Evolutionary conservation across 2,888 invertebrate genomes (phyloP).

Genomic region (Sarcophaga variegata): DNA sequence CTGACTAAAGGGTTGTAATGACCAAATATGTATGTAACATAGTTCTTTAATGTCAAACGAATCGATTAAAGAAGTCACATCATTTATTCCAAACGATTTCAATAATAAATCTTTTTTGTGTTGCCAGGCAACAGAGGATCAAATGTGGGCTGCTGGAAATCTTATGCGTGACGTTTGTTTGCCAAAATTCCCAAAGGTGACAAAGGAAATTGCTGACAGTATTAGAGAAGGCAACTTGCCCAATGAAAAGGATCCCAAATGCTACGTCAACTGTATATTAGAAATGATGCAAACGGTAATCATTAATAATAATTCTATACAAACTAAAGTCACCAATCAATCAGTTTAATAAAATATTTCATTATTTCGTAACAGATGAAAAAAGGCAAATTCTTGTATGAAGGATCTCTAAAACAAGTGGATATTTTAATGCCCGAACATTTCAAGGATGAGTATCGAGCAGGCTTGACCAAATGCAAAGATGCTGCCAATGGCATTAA

Average conservation of each 20-base stretch:
- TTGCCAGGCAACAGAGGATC: constrained; percentile 82
- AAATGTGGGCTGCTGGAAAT: constrained; percentile 85
- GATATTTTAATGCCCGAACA: constrained; percentile 79
- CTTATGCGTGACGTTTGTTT: constrained; percentile 86
- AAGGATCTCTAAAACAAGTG: constrained; percentile 79
- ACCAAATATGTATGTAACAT: too few species aligned
- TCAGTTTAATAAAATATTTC: too few species aligned
- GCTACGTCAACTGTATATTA: constrained; percentile 83
- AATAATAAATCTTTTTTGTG: background rate
- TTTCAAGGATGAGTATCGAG: constrained; percentile 76
- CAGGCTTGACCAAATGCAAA: constrained; percentile 77
- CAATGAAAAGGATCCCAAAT: constrained; percentile 81
- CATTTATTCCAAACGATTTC: too few species aligned
- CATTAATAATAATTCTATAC: constrained; percentile 7
- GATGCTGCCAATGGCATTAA: constrained; percentile 78
- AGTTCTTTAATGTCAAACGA: background rate
- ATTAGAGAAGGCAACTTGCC: constrained; percentile 77
- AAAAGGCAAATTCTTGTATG: constrained; percentile 80
- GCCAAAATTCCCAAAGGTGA: constrained; percentile 83
- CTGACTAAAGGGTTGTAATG: too few species aligned
- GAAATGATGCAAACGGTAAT: constrained; percentile 83
- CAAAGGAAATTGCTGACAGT: constrained; percentile 75
- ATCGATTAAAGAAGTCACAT: background rate
- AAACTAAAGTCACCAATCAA: too few species aligned
- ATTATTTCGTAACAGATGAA: constrained; percentile 75